Conservation (phyloP, 1,140 invertebrate genomes). For the Heterodera carotae region DNA sequence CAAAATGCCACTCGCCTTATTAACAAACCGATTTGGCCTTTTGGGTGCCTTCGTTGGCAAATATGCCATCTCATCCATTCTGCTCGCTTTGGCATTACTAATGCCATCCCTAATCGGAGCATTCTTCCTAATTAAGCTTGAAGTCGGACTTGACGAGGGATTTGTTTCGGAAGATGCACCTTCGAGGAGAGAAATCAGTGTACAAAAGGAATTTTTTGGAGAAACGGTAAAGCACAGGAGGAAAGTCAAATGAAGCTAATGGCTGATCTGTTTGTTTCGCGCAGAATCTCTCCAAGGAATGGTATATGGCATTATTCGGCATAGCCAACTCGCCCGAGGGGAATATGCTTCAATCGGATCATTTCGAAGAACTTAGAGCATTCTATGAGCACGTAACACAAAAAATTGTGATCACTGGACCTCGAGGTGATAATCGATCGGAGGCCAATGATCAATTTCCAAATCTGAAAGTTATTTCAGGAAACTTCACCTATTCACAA, state of each 20-base stretch:
- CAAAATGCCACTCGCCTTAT: conserved; percentile 6
- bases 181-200: conserved; percentile 37
- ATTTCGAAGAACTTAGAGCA: conserved; percentile 39
- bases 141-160: conserved; percentile 35
- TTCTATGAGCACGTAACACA: conserved; percentile 39
- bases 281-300: conserved; percentile 25
- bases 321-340: conserved; percentile 28
- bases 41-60: conserved; percentile 41
- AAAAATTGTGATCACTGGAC: conserved; percentile 43
- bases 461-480: background rate
- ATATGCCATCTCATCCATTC: conserved; percentile 23
- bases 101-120: conserved; percentile 22
- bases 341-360: conserved; percentile 39
- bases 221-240: background rate
- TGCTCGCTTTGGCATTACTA: conserved; percentile 19
- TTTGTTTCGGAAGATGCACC: conserved; percentile 42
- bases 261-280: background rate
- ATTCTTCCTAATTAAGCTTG: conserved; percentile 27
- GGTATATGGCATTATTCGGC: conserved; percentile 53
- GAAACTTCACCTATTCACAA: conserved; percentile 22
- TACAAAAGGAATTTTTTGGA: conserved; percentile 45
- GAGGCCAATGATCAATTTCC: background rate
- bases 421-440: background rate
- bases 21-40: conserved; percentile 25
- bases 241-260: background rate